Percentiles rank a stretch among this genome's conserved stretches.
phyloP scores from a whole-genome alignment of 2,888 invertebrate species.

The Exocentrus adspersus region DNA sequence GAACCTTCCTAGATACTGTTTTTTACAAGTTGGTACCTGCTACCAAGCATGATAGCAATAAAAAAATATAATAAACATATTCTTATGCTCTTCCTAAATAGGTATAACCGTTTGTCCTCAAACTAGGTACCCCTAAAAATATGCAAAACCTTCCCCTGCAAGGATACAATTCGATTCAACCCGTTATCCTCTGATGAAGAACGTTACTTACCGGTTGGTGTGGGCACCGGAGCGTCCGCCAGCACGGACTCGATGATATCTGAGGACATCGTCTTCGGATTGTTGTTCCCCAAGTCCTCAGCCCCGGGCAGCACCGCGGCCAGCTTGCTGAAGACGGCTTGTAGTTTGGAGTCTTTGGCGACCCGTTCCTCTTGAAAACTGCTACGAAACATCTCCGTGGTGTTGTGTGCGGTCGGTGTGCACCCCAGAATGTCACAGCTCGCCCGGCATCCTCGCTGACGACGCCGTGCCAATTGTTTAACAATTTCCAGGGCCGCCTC shows the following conservation, averaged over 20 bases:
- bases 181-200: not conserved
- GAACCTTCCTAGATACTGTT: too few relatives aligned
- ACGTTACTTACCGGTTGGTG: conserved; percentile 56
- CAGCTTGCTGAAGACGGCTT: conserved; percentile 58
- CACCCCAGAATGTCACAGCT: conserved; percentile 36
- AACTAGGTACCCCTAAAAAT: too few relatives aligned
- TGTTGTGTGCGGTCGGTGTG: conserved; percentile 7
- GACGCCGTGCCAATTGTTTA: conserved; percentile 28
- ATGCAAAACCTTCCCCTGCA: too few relatives aligned
- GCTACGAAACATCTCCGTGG: conserved; percentile 53
- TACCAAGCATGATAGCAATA: too few relatives aligned
- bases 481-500: conserved; percentile 30
- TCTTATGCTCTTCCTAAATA: too few relatives aligned
- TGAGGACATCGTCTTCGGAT: conserved; percentile 57
- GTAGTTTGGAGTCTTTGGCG: conserved; percentile 53
- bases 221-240: conserved; percentile 56
- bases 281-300: conserved; percentile 53
- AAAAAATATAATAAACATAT: too few relatives aligned
- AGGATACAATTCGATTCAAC: too few relatives aligned
- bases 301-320: conserved; percentile 56
- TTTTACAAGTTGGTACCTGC: too few relatives aligned
- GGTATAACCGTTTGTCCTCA: too few relatives aligned
- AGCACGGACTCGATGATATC: conserved; percentile 60
- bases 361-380: conserved; percentile 52
- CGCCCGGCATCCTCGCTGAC: conserved; percentile 29